Percentiles rank a stretch among this genome's conserved stretches.
Evolutionary conservation across 2,797 vertebrate species (phyloP).

Genomic region (Poeciliopsis presidionis): DNA sequence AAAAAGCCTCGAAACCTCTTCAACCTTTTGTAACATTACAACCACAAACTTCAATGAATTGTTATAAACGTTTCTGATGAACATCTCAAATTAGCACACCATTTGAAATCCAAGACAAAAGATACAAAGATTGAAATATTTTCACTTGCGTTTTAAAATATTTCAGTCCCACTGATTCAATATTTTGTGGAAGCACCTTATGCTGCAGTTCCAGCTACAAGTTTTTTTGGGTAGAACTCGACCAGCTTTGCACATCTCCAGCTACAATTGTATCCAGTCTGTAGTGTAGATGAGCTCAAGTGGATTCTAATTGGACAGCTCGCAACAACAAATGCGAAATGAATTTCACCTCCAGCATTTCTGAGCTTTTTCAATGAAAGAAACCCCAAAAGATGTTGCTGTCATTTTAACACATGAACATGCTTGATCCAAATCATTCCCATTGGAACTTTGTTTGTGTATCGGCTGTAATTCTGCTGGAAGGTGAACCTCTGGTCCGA

Average conservation of each 20-base stretch:
- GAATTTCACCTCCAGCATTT: not conserved
- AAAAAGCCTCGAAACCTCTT: not conserved
- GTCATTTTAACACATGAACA: not conserved
- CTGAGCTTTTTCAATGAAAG: not conserved
- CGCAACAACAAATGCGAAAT: not conserved
- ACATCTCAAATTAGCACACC: not conserved
- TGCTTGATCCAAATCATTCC: not conserved
- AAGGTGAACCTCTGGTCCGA: not conserved
- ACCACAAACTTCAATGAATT: not conserved
- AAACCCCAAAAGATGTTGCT: not conserved
- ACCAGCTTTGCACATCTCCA: not conserved
- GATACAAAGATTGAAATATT: not conserved
- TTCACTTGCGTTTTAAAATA: not conserved
- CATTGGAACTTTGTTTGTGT: not conserved
- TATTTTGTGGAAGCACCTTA: not conserved
- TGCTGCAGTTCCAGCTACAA: not conserved
- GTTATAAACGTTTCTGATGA: not conserved
- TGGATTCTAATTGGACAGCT: not conserved
- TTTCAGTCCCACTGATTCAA: not conserved
- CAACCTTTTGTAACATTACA: not conserved
- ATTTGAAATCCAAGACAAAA: not conserved
- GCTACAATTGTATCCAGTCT: not conserved
- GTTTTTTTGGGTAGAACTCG: not conserved
- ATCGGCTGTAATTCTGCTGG: not conserved
- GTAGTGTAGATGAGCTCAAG: not conserved